Base-by-base conservation (phyloP, 2,113 vertebrate species). In the Tautogolabrus adspersus region DNA sequence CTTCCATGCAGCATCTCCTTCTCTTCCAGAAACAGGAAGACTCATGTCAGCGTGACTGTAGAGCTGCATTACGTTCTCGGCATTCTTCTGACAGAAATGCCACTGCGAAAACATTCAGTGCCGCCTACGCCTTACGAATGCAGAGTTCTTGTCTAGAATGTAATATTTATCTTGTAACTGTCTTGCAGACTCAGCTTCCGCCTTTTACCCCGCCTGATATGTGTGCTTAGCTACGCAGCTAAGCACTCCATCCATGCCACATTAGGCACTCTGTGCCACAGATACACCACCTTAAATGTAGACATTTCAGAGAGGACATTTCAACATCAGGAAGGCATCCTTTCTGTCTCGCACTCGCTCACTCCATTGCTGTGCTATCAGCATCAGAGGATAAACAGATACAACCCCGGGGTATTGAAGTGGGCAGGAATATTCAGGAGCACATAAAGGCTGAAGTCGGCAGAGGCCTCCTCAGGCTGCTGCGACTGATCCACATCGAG, bases 141-240 rank as follows among this genome's bases (percentile, higher is more conserved):
- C 83, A 86, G 51, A 87, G 83, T 86, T 83, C 86, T 82, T 90
- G 90, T 91, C 81, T 85, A 55, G 84, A 80, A 90, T 89, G 78
- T 90, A 91, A 93, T 92, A 93, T 92, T 89, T 90, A 92, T 90
- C 88, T 87, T 82, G 91, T 86, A 91, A 92, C 90, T 81, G 87
- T 88, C 82, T 85, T 62, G 71, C 85, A 75, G 82, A 84, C 84
- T 88, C 83, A 72, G 81, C 85, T 70, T 86, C 82, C 6, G 34
- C 72, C 66, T 85, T 75, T 82, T 80, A 77, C 77, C 40, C 65
- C 19, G 57, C 63, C 78, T 83, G 74, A 81, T 85, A 54, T 76
- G 79, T 75, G 79, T 77, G 74, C 79, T 86, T 82, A 82, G 84
- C 84, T 78, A 72, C 76, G 67, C 67, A 66, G 84, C 85, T 83